phyloP scores from a whole-genome alignment of 2,888 invertebrate genomes.

The Ashinkailepas kermadecensis region DNA sequence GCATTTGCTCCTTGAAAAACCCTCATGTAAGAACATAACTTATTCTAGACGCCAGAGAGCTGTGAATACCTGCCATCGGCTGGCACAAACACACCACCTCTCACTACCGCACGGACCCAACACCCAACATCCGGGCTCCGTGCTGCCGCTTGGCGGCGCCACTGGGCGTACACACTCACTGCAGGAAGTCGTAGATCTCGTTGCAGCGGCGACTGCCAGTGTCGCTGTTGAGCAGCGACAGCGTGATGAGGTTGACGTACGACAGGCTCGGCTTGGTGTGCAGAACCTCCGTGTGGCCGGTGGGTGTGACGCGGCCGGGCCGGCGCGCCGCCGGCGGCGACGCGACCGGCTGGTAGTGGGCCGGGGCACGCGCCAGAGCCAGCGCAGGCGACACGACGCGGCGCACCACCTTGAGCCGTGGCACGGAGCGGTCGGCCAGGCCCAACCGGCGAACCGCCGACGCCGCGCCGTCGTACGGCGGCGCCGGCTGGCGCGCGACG shows the following conservation, averaged over 20 bases:
- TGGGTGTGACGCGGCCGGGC: background rate
- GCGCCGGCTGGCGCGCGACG: background rate
- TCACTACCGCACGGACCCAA: background rate
- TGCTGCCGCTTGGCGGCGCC: background rate
- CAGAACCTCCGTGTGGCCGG: background rate
- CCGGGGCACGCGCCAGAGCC: background rate
- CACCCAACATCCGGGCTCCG: background rate
- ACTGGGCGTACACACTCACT: background rate
- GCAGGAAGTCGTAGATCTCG: slow-evolving; percentile 21
- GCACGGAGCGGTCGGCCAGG: slow-evolving; percentile 3
- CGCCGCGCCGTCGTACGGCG: background rate
- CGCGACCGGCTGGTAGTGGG: background rate
- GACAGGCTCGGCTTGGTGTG: slow-evolving; percentile 23
- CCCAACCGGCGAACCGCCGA: background rate
- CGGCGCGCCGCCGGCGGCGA: background rate
- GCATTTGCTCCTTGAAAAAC: too few relatives aligned
- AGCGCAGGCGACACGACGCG: background rate
- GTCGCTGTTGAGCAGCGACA: slow-evolving; percentile 20
- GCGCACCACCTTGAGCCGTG: slow-evolving; percentile 22
- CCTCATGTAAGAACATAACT: too few relatives aligned
- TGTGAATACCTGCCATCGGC: too few relatives aligned
- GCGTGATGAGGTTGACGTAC: slow-evolving; percentile 23
- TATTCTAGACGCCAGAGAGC: too few relatives aligned
- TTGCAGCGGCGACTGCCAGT: slow-evolving; percentile 19
- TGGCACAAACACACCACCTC: too few relatives aligned